A percentile compares a stretch with the other conserved stretches of the same genome.
Evolutionary conservation across 1,140 invertebrate species (phyloP).

Genomic region (Centruroides sculpturatus): DNA sequence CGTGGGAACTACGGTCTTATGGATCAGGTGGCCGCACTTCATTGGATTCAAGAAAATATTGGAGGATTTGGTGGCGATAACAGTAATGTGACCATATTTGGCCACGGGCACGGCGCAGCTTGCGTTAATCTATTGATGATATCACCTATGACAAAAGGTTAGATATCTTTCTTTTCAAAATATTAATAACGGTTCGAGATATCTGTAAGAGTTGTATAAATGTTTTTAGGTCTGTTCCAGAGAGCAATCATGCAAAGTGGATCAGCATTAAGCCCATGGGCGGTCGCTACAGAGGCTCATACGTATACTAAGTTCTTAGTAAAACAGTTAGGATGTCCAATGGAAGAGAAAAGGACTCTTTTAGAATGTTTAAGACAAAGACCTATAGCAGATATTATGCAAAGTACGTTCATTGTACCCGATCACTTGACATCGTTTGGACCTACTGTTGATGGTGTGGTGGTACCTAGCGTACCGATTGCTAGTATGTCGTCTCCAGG

Average conservation of each 20-base stretch:
- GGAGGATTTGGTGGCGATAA: conserved; percentile 78
- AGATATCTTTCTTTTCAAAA: too few relatives aligned
- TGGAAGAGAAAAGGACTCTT: conserved; percentile 47
- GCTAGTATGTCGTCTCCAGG: conserved; percentile 4
- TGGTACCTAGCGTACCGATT: conserved; percentile 28
- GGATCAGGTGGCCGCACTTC: conserved; percentile 23
- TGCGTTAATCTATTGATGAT: too few relatives aligned
- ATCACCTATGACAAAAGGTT: too few relatives aligned
- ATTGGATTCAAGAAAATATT: conserved; percentile 43
- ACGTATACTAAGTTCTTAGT: conserved; percentile 74
- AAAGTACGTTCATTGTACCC: conserved; percentile 58
- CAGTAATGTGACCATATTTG: conserved; percentile 66
- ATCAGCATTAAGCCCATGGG: conserved; percentile 30
- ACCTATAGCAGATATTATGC: conserved; percentile 40
- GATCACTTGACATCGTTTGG: conserved; percentile 70
- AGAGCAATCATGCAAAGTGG: conserved; percentile 27
- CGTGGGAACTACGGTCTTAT: conserved; percentile 24
- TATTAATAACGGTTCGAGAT: too few relatives aligned
- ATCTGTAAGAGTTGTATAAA: neutral
- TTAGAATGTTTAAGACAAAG: conserved; percentile 65
- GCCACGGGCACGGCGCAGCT: conserved; percentile 19
- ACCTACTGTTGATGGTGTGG: conserved; percentile 63
- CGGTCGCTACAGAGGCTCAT: conserved; percentile 30
- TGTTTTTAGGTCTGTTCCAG: conserved; percentile 22
- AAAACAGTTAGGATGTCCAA: conserved; percentile 62